Base-by-base conservation (phyloP, 2,113 vertebrate species). In the Ramphastos sulfuratus region DNA sequence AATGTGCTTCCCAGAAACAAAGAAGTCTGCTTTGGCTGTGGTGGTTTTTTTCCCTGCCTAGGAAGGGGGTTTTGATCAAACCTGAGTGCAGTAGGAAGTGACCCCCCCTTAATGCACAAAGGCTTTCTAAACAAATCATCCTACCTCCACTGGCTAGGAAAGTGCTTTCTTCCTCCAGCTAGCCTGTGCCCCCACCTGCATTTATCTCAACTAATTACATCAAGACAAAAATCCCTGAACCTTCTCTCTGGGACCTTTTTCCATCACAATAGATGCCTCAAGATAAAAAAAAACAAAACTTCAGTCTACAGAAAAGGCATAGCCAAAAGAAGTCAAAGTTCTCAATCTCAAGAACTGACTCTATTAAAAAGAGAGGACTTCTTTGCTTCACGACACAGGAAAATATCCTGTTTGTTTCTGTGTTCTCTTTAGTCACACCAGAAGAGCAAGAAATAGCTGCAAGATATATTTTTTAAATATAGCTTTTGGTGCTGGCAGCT, bases 401-500 rank as follows among this genome's bases (percentile, higher is more conserved):
- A 72, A 90, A 83, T 12, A 83, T n/a, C 37, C 10, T 39, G 1
- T 44, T 66, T 2, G 1, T 56, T 85, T 85, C 74, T 64, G 18
- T 23, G 83, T 81, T 82, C 24, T 76, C 39, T 70, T 91, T 66
- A 15, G 17, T 80, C 58, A 56, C 17, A 73, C 50, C 35, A 72
- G 59, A 87, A 73, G 48, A 83, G 65, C 27, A 91, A 60, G n/a
- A 87, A 95, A 83, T 12, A 42, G 13, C 44, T 86, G 80, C 5
- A 24, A 70, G 25, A 52, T 4, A 52, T 52, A 52, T 21, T 52
- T 55, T 64, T 82, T 56, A 70, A 58, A 28, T 76, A 55, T 60
- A 95, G 74, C 27, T 93, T 82, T 82, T 46, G 75, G 71, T 87
- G 91, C 87, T 19, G 35, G 64, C 81, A 81, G 55, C 37, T 87